phyloP scores from a whole-genome alignment of 1,140 invertebrate genomes.

The Zaprionus camerounensis region DNA sequence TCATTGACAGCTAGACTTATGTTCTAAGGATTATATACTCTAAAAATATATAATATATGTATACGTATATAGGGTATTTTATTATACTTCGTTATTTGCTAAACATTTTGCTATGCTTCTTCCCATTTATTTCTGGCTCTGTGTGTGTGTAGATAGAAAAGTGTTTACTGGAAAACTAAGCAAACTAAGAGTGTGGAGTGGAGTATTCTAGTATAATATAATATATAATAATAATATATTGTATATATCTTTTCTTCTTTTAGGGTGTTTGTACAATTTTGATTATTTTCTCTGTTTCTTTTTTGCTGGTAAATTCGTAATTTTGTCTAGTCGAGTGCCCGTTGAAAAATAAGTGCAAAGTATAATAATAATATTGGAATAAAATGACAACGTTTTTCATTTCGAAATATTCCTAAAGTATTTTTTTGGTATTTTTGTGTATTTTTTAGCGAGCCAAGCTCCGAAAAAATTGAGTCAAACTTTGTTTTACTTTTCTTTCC shows the following conservation, averaged over 20 bases:
- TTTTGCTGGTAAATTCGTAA: conserved; percentile 71
- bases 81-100: conserved; percentile 24
- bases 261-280: conserved; percentile 47
- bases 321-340: conserved; percentile 55
- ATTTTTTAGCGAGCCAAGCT: conserved; percentile 33
- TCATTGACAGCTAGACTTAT: conserved; percentile 73
- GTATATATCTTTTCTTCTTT: conserved; percentile 45
- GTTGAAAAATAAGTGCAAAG: conserved; percentile 71
- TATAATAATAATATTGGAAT: conserved; percentile 27
- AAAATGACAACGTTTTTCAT: conserved; percentile 41
- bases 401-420: conserved; percentile 17
- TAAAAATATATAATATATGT: conserved; percentile 69
- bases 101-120: conserved; percentile 53
- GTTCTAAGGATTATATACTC: conserved; percentile 62
- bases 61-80: conserved; percentile 40
- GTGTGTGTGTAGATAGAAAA: conserved; percentile 48
- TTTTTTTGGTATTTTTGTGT: conserved; percentile 2
- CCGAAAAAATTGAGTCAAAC: conserved; percentile 41
- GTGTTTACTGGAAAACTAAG: conserved; percentile 12
- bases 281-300: conserved; percentile 25
- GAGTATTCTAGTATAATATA: conserved; percentile 23
- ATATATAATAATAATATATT: conserved; percentile 29
- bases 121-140: not conserved
- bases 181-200: conserved; percentile 22
- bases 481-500: conserved; percentile 11